Percentiles rank a stretch among this genome's conserved stretches.
These are phyloP conservation scores for Globia sparganii DNA, from an alignment of 2,888 invertebrate species.

Conservation along the genomic window DNA sequence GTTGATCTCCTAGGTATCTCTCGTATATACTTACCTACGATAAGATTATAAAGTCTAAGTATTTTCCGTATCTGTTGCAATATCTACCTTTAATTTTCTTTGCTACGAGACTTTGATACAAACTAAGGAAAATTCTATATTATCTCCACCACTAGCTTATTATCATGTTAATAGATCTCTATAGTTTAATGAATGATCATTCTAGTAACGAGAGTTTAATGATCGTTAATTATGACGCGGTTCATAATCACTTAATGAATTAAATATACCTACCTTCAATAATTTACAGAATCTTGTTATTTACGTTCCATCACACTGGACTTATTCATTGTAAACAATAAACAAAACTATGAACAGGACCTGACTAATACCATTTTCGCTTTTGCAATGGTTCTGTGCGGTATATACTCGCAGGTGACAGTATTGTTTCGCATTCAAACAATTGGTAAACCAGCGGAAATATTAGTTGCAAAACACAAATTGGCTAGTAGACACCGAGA, in stretches of 20 bases:
- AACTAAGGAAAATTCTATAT: slow-evolving; percentile 57
- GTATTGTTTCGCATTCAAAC: slow-evolving; percentile 46
- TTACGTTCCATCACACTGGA: not conserved
- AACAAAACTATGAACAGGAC: slow-evolving; percentile 7
- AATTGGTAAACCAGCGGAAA: slow-evolving; percentile 36
- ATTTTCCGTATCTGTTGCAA: slow-evolving; percentile 52
- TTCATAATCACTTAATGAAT: slow-evolving; percentile 46
- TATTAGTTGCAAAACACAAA: slow-evolving; percentile 49
- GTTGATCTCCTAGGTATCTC: slow-evolving; percentile 59
- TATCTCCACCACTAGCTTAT: slow-evolving; percentile 41
- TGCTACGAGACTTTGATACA: slow-evolving; percentile 26
- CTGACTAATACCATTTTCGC: not conserved
- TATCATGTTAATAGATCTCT: slow-evolving; percentile 54
- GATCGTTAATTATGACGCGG: slow-evolving; percentile 49
- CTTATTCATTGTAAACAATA: slow-evolving; percentile 10
- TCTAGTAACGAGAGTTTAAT: slow-evolving; percentile 56
- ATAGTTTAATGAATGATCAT: slow-evolving; percentile 47
- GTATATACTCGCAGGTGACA: slow-evolving; percentile 20
- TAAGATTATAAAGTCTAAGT: slow-evolving; percentile 56
- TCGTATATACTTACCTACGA: slow-evolving; percentile 36
- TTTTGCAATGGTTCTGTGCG: slow-evolving; percentile 22
- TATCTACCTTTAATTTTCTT: slow-evolving; percentile 44
- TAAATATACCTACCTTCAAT: slow-evolving; percentile 30
- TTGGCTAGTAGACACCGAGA: slow-evolving; percentile 28
- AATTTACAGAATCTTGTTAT: not conserved